Evolutionary conservation across 1,140 invertebrate genomes (phyloP).

Genomic region (Zophobas atratus): DNA sequence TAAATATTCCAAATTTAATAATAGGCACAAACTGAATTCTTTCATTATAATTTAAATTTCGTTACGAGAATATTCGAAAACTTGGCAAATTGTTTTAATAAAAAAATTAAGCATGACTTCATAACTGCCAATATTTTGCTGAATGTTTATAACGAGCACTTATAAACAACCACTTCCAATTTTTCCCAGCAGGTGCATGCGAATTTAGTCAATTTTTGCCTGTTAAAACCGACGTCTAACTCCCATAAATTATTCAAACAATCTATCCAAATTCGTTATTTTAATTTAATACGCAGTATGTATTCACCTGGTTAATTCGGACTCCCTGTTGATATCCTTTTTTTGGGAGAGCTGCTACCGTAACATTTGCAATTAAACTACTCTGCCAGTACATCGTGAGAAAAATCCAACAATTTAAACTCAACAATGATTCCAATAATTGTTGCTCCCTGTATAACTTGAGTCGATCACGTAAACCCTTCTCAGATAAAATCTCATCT

Average conservation of each 20-base stretch:
- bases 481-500: conserved; percentile 8
- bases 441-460: background rate
- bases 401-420: conserved; percentile 10
- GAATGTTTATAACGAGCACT: no score
- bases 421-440: background rate
- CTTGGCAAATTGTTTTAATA: no score
- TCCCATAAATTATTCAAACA: conserved; percentile 18
- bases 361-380: conserved; percentile 28
- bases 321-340: conserved; percentile 17
- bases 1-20: no score
- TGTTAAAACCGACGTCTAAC: background rate
- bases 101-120: no score
- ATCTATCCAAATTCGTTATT: conserved; percentile 29
- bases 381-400: conserved; percentile 12
- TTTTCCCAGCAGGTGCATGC: background rate
- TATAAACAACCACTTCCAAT: background rate
- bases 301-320: conserved; percentile 9
- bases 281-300: conserved; percentile 31
- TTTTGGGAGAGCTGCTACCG: conserved; percentile 12
- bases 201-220: background rate
- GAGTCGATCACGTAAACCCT: conserved; percentile 17
- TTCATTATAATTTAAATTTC: no score
- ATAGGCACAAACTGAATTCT: no score
- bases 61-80: no score
- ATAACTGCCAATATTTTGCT: no score